Base-by-base conservation (phyloP, 2,113 vertebrate species). In the Alces alces region DNA sequence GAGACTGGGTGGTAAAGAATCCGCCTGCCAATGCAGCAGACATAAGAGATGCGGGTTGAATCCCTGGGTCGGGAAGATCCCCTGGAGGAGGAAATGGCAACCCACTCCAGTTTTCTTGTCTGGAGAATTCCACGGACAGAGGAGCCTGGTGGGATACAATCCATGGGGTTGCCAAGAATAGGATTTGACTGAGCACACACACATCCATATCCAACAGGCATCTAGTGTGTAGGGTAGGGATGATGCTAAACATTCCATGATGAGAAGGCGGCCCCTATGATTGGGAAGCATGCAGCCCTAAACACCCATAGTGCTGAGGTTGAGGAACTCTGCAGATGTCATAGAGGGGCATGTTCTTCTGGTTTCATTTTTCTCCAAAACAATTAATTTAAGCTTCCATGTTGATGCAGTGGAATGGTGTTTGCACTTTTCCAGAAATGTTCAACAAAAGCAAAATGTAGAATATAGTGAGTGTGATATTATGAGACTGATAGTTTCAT, bases 281-380 rank as follows among this genome's bases (percentile, higher is more conserved):
- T 7, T 7, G 64, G 39, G 54, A 70, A 33, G 54, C 6, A 11
- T 4, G 15, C 15, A 61, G 19, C 27, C 43, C 78, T 58, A 36
- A 16, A 50, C 0, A 4, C 15, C 36, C 61, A 0, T 2, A 4
- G 8, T 14, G 10, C 39, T 1, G 3, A 78, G 10, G 70, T 1
- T 39, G 33, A 66, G 93, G 54, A 76, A 43, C 7, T 19, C 54
- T 11, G 23, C 16, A 28, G 66, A 61, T 17, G 27, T 16, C 12
- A 5, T 2, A 17, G 0, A 7, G 4, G 8, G 7, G 5, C 21
- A 19, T 27, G 4, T 27, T 79, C 39, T 28, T 10, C 54, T 6
- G 5, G 3, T 47, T 12, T 60, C 19, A 0, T 21, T 36, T 86
- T 28, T 36, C 36, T 55, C 54, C 39, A 47, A 8, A 84, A 55